A percentile compares a stretch with the other conserved stretches of the same genome.
Evolutionary conservation across 1,140 invertebrate species (phyloP).

Genomic region (Nasonia giraulti): DNA sequence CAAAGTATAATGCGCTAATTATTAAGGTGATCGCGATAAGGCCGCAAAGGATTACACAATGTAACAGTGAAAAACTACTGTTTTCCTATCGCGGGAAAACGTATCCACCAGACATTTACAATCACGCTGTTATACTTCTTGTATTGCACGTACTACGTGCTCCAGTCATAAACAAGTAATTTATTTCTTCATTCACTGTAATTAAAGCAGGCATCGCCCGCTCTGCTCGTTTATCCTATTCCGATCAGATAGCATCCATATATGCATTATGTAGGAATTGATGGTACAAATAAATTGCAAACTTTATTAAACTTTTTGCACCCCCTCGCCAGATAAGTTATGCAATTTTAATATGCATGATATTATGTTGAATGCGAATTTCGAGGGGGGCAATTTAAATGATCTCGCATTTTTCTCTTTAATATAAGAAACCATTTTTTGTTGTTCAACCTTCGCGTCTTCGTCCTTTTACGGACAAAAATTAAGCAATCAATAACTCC

Average conservation of each 20-base stretch:
- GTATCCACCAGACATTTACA: background rate
- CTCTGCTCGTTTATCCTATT: conserved; percentile 2
- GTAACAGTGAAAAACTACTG: conserved; percentile 6
- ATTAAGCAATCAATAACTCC: background rate
- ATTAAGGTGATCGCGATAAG: background rate
- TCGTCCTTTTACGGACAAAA: background rate
- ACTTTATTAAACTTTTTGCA: background rate
- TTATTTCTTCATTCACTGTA: conserved; percentile 30
- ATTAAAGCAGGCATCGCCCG: conserved; percentile 1
- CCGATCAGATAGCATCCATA: conserved; percentile 3
- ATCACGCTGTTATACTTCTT: background rate
- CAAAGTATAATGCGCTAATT: conserved; percentile 4
- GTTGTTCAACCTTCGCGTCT: background rate
- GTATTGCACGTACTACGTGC: background rate
- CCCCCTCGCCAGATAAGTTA: background rate
- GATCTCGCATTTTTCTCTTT: background rate
- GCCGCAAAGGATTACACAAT: background rate
- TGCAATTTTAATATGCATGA: background rate
- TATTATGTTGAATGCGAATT: background rate
- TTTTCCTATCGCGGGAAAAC: conserved; percentile 16
- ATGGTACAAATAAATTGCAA: too few species aligned
- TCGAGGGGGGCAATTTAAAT: background rate
- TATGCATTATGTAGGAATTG: background rate
- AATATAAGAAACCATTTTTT: background rate
- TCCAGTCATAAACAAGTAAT: conserved; percentile 13